phyloP scores from a whole-genome alignment of 2,888 invertebrate species.

The Harpalus rufipes region DNA sequence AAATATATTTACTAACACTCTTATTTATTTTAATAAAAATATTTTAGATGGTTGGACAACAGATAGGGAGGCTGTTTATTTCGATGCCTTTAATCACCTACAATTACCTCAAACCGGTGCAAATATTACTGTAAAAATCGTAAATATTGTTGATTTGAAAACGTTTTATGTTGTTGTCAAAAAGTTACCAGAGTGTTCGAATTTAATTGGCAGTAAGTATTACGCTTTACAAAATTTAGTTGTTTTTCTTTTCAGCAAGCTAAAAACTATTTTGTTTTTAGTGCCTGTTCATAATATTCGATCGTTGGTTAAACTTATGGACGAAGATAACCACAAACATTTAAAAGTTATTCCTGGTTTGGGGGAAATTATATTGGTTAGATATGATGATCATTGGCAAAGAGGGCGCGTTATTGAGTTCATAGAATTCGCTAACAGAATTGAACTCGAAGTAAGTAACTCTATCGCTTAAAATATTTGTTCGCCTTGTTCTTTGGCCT shows the following conservation, averaged over 20 bases:
- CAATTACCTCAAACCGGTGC: conserved; percentile 22
- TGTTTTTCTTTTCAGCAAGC: not conserved
- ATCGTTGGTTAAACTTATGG: conserved; percentile 50
- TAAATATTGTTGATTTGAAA: conserved; percentile 48
- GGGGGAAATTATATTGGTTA: conserved; percentile 54
- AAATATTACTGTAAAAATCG: conserved; percentile 48
- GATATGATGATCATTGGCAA: conserved; percentile 56
- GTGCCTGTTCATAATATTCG: conserved; percentile 54
- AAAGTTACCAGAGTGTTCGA: conserved; percentile 26
- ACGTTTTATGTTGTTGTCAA: conserved; percentile 60
- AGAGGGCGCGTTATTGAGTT: conserved; percentile 43
- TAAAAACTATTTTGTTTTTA: conserved; percentile 19
- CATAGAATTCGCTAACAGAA: conserved; percentile 37
- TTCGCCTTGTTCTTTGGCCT: no score
- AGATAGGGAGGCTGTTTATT: conserved; percentile 58
- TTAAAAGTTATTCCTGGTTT: conserved; percentile 49
- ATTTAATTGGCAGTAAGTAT: conserved; percentile 51
- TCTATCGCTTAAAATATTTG: not conserved
- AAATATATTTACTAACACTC: not conserved
- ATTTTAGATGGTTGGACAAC: conserved; percentile 65
- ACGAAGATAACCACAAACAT: conserved; percentile 24
- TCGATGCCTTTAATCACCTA: conserved; percentile 55
- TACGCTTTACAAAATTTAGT: not conserved
- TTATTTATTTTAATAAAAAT: not conserved
- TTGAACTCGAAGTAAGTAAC: conserved; percentile 45